Conservation (phyloP, 2,113 vertebrate genomes). For the Spheniscus mendiculus region DNA sequence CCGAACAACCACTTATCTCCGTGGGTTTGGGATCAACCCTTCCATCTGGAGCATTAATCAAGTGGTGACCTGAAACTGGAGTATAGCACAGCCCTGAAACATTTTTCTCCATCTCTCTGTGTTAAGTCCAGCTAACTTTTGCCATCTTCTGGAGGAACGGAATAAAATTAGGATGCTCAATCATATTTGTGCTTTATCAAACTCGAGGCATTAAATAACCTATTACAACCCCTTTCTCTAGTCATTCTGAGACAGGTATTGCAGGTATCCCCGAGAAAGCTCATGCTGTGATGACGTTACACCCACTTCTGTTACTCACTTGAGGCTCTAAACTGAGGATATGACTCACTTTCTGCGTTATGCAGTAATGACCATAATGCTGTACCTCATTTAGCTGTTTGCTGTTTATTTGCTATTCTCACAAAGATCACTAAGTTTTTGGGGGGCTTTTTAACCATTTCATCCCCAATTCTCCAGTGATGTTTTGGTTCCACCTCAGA, state of each 20-base stretch:
- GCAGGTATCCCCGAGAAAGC: background rate
- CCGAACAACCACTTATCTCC: background rate
- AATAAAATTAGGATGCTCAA: background rate
- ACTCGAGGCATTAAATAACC: background rate
- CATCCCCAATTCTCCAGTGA: background rate
- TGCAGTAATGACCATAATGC: background rate
- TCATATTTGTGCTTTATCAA: background rate
- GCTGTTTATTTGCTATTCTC: background rate
- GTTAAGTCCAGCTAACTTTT: conserved; percentile 30
- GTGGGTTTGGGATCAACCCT: background rate
- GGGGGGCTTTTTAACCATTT: background rate
- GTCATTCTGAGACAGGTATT: background rate
- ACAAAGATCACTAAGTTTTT: background rate
- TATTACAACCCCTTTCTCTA: background rate
- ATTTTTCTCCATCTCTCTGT: background rate
- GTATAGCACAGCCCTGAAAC: background rate
- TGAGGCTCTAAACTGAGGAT: background rate
- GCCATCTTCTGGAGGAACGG: conserved; percentile 58
- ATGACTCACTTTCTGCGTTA: background rate
- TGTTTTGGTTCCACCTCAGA: background rate
- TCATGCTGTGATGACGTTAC: background rate
- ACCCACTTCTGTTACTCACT: background rate
- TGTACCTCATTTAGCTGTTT: background rate
- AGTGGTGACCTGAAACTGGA: background rate
- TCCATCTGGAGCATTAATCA: background rate